phyloP scores from a whole-genome alignment of 2,113 vertebrate genomes.

The Gallinago jamesoni region DNA sequence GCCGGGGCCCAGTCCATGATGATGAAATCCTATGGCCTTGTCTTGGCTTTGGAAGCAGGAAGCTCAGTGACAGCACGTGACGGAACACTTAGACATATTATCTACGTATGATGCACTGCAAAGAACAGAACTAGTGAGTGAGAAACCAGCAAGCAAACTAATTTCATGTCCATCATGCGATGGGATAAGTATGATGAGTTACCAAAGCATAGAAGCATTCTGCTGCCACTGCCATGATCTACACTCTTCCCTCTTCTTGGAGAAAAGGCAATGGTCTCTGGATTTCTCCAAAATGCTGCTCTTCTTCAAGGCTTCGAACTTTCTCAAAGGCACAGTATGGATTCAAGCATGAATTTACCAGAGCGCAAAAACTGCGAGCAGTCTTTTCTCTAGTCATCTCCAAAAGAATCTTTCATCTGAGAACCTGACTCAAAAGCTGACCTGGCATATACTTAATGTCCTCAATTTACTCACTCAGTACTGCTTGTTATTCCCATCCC shows the following conservation, averaged over 20 bases:
- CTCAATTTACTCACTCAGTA: not conserved
- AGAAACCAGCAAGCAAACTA: not conserved
- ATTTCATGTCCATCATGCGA: fast-evolving
- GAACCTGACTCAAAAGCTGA: not conserved
- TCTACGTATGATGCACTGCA: not conserved
- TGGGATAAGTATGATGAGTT: not conserved
- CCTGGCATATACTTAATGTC: not conserved
- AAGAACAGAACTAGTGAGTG: not conserved
- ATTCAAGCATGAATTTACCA: not conserved
- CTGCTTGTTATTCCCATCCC: not conserved
- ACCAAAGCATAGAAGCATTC: not conserved
- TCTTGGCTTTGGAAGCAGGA: not conserved
- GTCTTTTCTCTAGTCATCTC: not conserved
- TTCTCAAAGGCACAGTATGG: not conserved
- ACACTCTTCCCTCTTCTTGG: not conserved
- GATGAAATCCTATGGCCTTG: not conserved
- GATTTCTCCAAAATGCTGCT: not conserved
- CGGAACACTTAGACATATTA: not conserved
- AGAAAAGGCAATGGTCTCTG: not conserved
- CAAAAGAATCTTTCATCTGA: not conserved
- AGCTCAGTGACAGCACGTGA: not conserved
- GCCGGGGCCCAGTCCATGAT: not conserved
- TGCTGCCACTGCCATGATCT: not conserved
- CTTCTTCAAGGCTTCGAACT: not conserved
- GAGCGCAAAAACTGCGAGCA: not conserved